Conservation (phyloP, 2,797 vertebrate genomes). For the Sphenopsis melanotis region DNA sequence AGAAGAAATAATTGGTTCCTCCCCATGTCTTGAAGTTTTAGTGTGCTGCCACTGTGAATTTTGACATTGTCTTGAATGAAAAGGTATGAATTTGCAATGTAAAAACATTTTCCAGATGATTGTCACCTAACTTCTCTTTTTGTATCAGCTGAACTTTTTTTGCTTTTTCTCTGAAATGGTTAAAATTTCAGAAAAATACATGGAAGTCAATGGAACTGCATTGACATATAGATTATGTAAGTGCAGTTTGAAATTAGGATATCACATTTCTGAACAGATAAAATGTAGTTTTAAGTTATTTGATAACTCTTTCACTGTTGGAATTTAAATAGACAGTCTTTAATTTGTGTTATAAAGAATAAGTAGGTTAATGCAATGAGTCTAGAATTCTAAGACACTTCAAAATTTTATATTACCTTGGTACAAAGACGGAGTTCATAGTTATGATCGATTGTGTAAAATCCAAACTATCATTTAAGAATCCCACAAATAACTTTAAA, state of each 20-base stretch:
- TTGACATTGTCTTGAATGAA: not conserved
- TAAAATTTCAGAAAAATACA: not conserved
- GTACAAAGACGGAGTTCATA: not conserved
- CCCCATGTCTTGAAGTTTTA: not conserved
- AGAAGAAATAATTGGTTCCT: not conserved
- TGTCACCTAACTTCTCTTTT: not conserved
- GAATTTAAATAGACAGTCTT: not conserved
- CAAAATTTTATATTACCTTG: not conserved
- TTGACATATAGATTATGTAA: not conserved
- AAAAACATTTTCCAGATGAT: not conserved
- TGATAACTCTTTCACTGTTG: not conserved
- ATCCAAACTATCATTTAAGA: not conserved
- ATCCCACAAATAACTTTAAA: not conserved
- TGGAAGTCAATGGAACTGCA: not conserved
- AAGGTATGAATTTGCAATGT: not conserved
- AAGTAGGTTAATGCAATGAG: not conserved
- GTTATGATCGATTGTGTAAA: not conserved
- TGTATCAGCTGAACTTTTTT: not conserved
- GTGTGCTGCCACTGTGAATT: not conserved
- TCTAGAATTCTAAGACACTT: not conserved
- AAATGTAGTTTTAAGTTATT: not conserved
- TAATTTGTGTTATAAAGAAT: not conserved
- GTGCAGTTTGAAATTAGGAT: not conserved
- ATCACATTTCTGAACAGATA: not conserved
- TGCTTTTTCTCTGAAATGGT: not conserved